phyloP scores from a whole-genome alignment of 2,797 vertebrate genomes.

The Poecilia picta region DNA sequence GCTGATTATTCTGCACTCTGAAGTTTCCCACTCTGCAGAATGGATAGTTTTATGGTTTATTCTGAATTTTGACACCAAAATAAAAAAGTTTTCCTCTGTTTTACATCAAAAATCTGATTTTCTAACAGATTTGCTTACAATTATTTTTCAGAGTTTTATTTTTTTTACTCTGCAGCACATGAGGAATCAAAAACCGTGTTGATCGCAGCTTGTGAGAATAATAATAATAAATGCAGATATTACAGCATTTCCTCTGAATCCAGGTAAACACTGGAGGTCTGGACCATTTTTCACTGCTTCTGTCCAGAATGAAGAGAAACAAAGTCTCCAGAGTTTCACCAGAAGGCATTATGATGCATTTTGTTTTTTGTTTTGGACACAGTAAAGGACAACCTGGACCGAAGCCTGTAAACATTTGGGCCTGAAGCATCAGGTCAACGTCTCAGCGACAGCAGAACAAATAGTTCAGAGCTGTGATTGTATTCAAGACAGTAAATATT shows the following conservation, averaged over 20 bases:
- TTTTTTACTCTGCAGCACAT: neutral
- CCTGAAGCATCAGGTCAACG: neutral
- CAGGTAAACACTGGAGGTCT: no score
- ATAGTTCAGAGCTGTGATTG: neutral
- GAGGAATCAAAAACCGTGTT: neutral
- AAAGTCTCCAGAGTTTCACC: neutral
- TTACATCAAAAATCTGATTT: neutral
- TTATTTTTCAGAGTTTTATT: neutral
- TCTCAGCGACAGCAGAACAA: neutral
- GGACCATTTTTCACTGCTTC: neutral
- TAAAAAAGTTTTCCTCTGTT: neutral
- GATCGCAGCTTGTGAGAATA: neutral
- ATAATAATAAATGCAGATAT: neutral
- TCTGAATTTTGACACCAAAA: neutral
- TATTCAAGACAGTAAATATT: neutral
- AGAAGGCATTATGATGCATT: neutral
- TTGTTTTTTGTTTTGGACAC: no score
- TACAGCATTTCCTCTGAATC: no score
- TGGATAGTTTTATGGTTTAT: neutral
- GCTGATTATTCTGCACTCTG: neutral
- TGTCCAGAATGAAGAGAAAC: neutral
- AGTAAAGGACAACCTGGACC: neutral
- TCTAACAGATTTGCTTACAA: neutral
- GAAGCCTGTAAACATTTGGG: neutral
- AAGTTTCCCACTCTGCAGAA: neutral